A percentile compares a stretch with the other conserved stretches of the same genome.
These are phyloP conservation scores for Hycleus phaleratus DNA, from an alignment of 1,140 invertebrate species.

Conservation along the genomic window DNA sequence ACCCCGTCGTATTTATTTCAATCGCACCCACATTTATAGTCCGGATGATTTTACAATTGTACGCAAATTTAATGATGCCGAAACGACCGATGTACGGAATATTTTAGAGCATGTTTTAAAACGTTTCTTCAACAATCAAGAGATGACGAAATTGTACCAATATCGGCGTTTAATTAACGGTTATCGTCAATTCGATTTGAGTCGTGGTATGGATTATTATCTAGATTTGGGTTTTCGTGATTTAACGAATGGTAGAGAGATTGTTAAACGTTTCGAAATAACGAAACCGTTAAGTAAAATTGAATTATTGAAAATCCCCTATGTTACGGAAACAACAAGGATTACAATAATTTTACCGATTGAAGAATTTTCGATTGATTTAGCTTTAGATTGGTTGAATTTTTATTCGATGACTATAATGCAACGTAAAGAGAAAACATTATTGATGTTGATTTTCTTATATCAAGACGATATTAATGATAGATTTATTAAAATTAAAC, in stretches of 20 bases:
- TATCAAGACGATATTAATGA: slow-evolving; percentile 48
- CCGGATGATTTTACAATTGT: slow-evolving; percentile 59
- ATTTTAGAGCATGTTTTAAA: slow-evolving; percentile 52
- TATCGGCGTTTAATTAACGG: slow-evolving; percentile 65
- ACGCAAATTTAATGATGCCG: slow-evolving; percentile 49
- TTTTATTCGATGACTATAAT: slow-evolving; percentile 63
- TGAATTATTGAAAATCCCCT: slow-evolving; percentile 79
- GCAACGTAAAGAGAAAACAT: slow-evolving; percentile 68
- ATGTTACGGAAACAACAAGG: slow-evolving; percentile 81
- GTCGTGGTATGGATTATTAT: slow-evolving; percentile 81
- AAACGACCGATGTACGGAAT: slow-evolving; percentile 59
- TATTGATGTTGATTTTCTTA: slow-evolving; percentile 57
- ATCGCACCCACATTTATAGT: slow-evolving; percentile 70
- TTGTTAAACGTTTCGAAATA: slow-evolving; percentile 53
- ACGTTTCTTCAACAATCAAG: slow-evolving; percentile 43
- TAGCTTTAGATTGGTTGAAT: slow-evolving; percentile 57
- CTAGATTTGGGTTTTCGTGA: slow-evolving; percentile 56
- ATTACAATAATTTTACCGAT: slow-evolving; percentile 69
- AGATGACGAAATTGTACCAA: slow-evolving; percentile 48
- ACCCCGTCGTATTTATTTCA: slow-evolving; percentile 76
- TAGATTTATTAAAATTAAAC: slow-evolving; percentile 57
- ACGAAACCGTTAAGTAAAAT: slow-evolving; percentile 74
- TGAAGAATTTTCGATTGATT: slow-evolving; percentile 43
- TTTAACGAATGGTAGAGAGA: slow-evolving; percentile 33
- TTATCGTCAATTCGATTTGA: slow-evolving; percentile 78